phyloP scores from a whole-genome alignment of 2,113 vertebrate species.

The Plecturocebus donacophilus region DNA sequence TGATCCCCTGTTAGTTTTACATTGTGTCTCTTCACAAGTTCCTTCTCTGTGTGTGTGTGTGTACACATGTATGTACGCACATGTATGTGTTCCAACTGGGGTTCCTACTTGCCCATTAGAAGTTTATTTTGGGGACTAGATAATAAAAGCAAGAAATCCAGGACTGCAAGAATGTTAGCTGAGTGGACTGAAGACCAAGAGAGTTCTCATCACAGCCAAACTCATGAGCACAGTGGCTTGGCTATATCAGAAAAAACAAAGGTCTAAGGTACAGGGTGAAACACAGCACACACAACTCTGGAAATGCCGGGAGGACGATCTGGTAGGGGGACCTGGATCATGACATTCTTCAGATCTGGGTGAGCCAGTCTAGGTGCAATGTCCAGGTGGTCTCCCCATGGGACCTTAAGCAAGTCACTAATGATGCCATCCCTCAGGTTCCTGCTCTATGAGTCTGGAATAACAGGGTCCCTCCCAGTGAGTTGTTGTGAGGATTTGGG shows the following conservation, averaged over 20 bases:
- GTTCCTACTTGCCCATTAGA: neutral
- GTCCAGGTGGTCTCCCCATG: neutral
- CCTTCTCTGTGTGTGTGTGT: neutral
- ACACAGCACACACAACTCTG: fast-evolving
- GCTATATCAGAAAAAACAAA: neutral
- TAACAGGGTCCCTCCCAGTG: no score
- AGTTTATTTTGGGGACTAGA: neutral
- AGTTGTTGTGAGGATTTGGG: neutral
- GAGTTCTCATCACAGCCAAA: neutral
- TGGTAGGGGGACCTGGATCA: fast-evolving
- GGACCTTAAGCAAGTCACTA: neutral
- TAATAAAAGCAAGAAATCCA: neutral
- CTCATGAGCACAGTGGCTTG: neutral
- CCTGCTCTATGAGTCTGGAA: no score
- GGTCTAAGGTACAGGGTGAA: neutral
- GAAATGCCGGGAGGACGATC: neutral
- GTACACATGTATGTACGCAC: neutral
- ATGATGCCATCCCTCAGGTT: neutral
- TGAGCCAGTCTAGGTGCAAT: no score
- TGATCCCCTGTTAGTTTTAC: neutral
- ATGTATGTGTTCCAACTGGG: neutral
- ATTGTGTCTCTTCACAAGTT: neutral
- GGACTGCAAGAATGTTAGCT: neutral
- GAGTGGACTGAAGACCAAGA: neutral
- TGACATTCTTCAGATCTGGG: neutral